Conservation (phyloP, 37 sponge, comb jelly and placozoan species). For the Bolinopsis microptera region DNA sequence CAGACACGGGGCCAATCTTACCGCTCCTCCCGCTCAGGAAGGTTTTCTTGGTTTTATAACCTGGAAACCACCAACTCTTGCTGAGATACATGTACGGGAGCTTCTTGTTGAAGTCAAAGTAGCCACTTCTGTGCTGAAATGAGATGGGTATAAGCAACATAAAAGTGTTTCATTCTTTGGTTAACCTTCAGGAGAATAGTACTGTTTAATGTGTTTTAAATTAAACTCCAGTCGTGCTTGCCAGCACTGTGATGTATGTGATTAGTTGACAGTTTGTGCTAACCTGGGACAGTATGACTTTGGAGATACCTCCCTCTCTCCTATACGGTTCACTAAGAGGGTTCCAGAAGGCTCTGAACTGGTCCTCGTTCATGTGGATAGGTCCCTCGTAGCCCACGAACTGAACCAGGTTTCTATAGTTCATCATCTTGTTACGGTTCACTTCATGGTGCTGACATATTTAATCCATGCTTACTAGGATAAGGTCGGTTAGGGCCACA, state of each 20-base stretch:
- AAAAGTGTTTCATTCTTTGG: background rate
- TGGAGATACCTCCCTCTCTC: conserved; percentile 8
- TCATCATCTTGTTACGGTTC: background rate
- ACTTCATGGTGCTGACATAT: background rate
- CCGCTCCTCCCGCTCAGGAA: conserved; percentile 43
- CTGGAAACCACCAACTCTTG: conserved; percentile 55
- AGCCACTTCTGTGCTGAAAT: conserved; percentile 42
- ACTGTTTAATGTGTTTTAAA: too few species aligned
- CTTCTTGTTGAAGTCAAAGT: conserved; percentile 38
- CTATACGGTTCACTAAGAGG: conserved; percentile 21
- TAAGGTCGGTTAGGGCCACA: too few species aligned
- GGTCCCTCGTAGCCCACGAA: conserved; percentile 42
- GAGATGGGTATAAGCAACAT: background rate
- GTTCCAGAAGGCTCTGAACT: conserved; percentile 44
- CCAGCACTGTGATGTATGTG: too few species aligned
- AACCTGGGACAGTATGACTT: conserved; percentile 29
- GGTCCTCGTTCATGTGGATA: conserved; percentile 15
- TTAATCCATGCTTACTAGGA: too few species aligned
- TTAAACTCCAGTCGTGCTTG: background rate
- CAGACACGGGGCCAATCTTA: conserved; percentile 47
- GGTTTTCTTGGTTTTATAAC: conserved; percentile 33
- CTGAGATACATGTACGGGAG: conserved; percentile 64
- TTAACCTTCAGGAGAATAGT: background rate
- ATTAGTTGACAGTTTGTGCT: too few species aligned
- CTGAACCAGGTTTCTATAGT: conserved; percentile 41